phyloP scores from a whole-genome alignment of 2,113 vertebrate species.

The Triplophysa dalaica region DNA sequence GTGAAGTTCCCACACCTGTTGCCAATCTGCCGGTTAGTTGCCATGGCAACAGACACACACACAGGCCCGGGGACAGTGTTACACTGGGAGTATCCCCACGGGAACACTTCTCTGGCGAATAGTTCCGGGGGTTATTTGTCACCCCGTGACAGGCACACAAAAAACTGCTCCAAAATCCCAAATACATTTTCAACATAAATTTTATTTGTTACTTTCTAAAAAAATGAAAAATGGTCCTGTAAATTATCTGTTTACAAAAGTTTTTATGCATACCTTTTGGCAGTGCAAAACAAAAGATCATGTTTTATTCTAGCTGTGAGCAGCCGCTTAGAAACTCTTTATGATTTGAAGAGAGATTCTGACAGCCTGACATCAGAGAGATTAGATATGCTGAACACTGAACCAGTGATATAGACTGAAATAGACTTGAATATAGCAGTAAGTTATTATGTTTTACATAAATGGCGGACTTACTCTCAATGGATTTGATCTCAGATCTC shows the following conservation, averaged over 20 bases:
- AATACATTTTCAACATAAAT: no score
- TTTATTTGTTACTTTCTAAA: no score
- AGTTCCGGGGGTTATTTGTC: no score
- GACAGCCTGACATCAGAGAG: conserved; percentile 15
- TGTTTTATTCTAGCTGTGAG: background rate
- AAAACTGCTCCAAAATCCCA: no score
- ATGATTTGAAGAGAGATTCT: conserved; percentile 10
- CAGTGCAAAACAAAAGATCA: background rate
- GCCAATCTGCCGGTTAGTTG: no score
- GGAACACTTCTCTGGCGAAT: no score
- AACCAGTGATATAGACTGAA: conserved; percentile 3
- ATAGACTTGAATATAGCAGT: background rate
- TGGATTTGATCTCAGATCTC: background rate
- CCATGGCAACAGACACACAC: no score
- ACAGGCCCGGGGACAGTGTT: no score
- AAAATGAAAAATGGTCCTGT: background rate
- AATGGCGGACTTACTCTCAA: background rate
- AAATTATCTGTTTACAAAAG: background rate
- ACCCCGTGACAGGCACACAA: no score
- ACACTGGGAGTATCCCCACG: no score
- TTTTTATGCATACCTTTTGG: background rate
- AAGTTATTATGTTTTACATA: background rate
- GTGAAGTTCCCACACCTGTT: no score
- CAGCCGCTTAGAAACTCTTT: background rate
- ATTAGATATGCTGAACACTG: conserved; percentile 10